Percentiles rank a stretch among this genome's conserved stretches.
Evolutionary conservation across 2,797 vertebrate genomes (phyloP).

Genomic region (Myripristis jacobus): DNA sequence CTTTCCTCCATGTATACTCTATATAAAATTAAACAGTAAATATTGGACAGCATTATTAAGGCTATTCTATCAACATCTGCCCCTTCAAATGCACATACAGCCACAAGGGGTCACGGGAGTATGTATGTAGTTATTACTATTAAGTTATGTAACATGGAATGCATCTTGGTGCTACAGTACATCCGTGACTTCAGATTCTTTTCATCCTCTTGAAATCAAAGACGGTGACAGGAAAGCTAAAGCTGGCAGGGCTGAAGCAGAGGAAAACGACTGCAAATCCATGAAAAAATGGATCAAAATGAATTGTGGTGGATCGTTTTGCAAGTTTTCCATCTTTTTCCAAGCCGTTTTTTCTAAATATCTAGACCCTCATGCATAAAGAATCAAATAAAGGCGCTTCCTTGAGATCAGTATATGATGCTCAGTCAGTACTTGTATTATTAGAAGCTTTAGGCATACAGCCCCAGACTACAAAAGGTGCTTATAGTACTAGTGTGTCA

Average conservation of each 20-base stretch:
- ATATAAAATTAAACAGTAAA: constrained; percentile 48
- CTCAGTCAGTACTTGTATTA: constrained; percentile 22
- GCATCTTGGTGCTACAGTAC: constrained; percentile 63
- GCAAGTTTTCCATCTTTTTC: constrained; percentile 3
- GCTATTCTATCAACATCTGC: constrained; percentile 36
- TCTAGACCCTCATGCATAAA: constrained; percentile 25
- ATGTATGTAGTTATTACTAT: constrained; percentile 35
- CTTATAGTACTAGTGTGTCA: constrained; percentile 45
- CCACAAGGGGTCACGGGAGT: constrained; percentile 31
- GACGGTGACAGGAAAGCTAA: constrained; percentile 14
- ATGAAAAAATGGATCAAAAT: constrained; percentile 10
- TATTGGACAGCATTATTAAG: constrained; percentile 50
- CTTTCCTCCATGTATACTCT: constrained; percentile 27
- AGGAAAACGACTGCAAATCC: constrained; percentile 20
- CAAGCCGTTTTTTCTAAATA: constrained; percentile 15
- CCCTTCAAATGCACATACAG: constrained; percentile 42
- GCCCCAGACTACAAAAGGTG: constrained; percentile 36
- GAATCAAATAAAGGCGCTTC: constrained; percentile 31
- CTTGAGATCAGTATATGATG: constrained; percentile 34
- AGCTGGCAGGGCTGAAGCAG: constrained; percentile 16
- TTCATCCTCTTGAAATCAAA: constrained; percentile 29
- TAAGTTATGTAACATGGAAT: constrained; percentile 56
- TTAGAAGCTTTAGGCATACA: constrained; percentile 20
- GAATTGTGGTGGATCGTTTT: neutral
- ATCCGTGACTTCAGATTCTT: constrained; percentile 37